Evolutionary conservation across 2,113 vertebrate species (phyloP).

Genomic region (Pimephales promelas): DNA sequence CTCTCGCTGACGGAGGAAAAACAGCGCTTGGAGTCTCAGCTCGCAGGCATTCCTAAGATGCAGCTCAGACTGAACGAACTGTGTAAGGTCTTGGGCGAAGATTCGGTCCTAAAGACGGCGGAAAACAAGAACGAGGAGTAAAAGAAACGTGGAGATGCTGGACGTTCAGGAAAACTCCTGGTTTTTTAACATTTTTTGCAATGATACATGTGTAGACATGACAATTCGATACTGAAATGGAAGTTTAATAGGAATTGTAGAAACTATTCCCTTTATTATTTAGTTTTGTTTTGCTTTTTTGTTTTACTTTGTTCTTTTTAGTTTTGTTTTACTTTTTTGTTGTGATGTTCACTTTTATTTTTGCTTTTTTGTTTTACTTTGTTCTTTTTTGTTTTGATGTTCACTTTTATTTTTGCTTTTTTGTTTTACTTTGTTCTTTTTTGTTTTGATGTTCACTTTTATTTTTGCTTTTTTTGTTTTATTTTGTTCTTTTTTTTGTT

Average conservation of each 20-base stretch:
- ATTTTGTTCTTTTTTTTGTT: not conserved
- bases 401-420: too few species aligned
- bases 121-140: slow-evolving; percentile 62
- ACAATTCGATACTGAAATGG: not conserved
- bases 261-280: not conserved
- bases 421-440: not conserved
- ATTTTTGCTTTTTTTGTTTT: too few species aligned
- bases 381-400: not conserved
- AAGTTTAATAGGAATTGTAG: not conserved
- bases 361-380: too few species aligned
- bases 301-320: not conserved
- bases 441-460: not conserved
- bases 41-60: slow-evolving; percentile 97
- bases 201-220: not conserved
- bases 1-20: slow-evolving; percentile 96
- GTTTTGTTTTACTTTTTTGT: not conserved
- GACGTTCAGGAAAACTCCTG: not conserved
- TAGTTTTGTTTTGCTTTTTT: not conserved
- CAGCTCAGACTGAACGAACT: slow-evolving; percentile 95
- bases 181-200: slow-evolving; percentile 21
- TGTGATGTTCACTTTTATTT: not conserved
- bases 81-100: slow-evolving; percentile 95
- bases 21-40: slow-evolving; percentile 93
- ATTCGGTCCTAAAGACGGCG: slow-evolving; percentile 91
- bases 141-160: slow-evolving; percentile 3